These are phyloP conservation scores for Myrmophylax atrothorax DNA, from an alignment of 2,113 vertebrate genomes.

Conservation along the genomic window DNA sequence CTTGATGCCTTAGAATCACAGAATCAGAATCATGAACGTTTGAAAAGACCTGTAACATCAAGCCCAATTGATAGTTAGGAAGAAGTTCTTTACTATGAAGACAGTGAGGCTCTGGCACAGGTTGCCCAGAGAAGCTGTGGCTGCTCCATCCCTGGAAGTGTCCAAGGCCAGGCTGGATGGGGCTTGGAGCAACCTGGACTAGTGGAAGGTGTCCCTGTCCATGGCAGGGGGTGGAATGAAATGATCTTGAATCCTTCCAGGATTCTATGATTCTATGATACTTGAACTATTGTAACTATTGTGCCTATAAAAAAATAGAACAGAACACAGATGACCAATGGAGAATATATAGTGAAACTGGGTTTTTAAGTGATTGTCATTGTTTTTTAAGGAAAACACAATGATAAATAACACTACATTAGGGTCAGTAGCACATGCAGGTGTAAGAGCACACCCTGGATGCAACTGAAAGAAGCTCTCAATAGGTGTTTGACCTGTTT, in stretches of 20 bases:
- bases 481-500: background rate
- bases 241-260: background rate
- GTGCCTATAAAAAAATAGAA: background rate
- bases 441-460: background rate
- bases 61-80: background rate
- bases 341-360: background rate
- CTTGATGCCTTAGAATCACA: background rate
- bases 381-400: background rate
- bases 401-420: fast-evolving
- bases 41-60: background rate
- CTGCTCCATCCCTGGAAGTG: background rate
- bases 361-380: background rate
- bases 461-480: background rate
- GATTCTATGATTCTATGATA: background rate
- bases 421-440: background rate
- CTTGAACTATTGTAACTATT: background rate
- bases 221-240: background rate
- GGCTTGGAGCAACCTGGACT: background rate
- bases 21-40: background rate
- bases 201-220: background rate
- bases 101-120: background rate
- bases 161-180: fast-evolving
- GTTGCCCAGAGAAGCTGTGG: background rate
- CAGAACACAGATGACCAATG: background rate
- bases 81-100: background rate